Evolutionary conservation across 2,888 invertebrate species (phyloP).

Genomic region (Tinea pellionella): DNA sequence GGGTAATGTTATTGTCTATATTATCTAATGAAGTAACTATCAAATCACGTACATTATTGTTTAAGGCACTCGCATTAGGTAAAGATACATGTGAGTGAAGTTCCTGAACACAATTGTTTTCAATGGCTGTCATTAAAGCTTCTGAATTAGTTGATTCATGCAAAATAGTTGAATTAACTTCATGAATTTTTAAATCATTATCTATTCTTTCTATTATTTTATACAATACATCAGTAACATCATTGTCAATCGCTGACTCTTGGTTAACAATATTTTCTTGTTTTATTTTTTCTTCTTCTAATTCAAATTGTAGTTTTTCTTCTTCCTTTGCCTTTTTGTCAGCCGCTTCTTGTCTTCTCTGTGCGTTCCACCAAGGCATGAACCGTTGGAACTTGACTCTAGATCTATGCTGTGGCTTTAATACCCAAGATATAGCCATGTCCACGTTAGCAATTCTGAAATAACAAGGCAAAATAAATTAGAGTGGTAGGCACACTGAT

Average conservation of each 20-base stretch:
- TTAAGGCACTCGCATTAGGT: not conserved
- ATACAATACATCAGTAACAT: no score
- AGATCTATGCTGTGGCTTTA: slow-evolving; percentile 60
- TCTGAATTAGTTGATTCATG: not conserved
- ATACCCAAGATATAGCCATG: slow-evolving; percentile 58
- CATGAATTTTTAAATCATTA: not conserved
- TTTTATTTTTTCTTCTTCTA: no score
- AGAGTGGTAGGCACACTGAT: no score
- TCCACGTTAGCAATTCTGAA: slow-evolving; percentile 61
- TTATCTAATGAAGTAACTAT: no score
- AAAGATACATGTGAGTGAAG: not conserved
- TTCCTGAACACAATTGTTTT: not conserved
- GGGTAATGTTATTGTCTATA: no score
- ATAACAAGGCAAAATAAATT: slow-evolving; percentile 17
- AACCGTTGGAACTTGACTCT: slow-evolving; percentile 61
- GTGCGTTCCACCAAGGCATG: slow-evolving; percentile 61
- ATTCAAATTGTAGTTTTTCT: not conserved
- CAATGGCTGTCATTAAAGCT: not conserved
- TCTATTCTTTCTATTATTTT: not conserved
- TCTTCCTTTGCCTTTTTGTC: slow-evolving; percentile 38
- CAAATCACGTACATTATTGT: not conserved
- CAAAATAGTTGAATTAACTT: not conserved
- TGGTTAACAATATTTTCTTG: no score
- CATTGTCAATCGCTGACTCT: no score
- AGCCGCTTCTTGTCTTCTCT: slow-evolving; percentile 42